phyloP scores from a whole-genome alignment of 2,888 invertebrate species.

The Athrips mouffetella region DNA sequence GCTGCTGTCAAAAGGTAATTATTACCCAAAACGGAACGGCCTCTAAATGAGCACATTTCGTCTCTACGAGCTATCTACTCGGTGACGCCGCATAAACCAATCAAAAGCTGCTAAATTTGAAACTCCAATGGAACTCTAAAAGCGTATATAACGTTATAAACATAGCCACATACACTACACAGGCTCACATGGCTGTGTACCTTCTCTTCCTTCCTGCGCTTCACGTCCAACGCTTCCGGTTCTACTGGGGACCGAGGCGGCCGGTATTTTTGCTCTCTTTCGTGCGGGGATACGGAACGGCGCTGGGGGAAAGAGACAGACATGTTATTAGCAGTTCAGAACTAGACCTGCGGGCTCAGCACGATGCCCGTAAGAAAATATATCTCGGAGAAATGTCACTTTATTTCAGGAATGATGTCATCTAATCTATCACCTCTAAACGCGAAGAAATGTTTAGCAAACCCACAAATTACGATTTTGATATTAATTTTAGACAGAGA shows the following conservation, averaged over 20 bases:
- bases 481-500: too few species aligned
- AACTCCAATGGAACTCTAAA: slow-evolving; percentile 3
- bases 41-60: too few species aligned
- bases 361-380: too few species aligned
- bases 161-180: slow-evolving; percentile 66
- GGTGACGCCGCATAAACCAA: neutral
- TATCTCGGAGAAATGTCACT: too few species aligned
- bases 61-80: neutral
- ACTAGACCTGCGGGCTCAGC: too few species aligned
- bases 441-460: too few species aligned
- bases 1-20: too few species aligned
- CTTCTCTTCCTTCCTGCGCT: slow-evolving; percentile 90
- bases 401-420: too few species aligned
- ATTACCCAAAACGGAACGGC: too few species aligned
- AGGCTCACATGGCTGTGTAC: slow-evolving; percentile 90
- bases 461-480: too few species aligned
- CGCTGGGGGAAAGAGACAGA: slow-evolving; percentile 69
- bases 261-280: slow-evolving; percentile 87
- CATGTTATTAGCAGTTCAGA: neutral
- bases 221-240: slow-evolving; percentile 83
- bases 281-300: slow-evolving; percentile 90
- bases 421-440: too few species aligned
- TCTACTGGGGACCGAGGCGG: slow-evolving; percentile 87
- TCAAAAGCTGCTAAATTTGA: neutral
- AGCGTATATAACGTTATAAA: slow-evolving; percentile 13